Conservation (phyloP, 2,113 vertebrate species). For the Cryptotis parvus region DNA sequence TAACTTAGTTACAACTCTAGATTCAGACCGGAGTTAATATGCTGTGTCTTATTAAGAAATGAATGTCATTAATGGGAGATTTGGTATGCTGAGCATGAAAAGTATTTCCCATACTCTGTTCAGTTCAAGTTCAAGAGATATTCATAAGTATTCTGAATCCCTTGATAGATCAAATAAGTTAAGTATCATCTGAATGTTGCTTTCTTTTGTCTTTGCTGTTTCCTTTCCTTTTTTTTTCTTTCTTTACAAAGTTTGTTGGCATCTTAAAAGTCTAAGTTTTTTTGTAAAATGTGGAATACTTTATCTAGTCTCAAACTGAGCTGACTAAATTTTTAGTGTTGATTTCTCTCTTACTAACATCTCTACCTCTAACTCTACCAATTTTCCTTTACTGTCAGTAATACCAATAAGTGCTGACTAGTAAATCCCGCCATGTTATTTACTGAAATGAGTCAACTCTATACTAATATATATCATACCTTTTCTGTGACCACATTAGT, state of each 20-base stretch:
- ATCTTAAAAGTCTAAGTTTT: background rate
- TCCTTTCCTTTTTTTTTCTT: background rate
- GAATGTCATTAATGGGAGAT: background rate
- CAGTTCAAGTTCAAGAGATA: background rate
- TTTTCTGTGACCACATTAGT: background rate
- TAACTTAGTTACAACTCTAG: background rate
- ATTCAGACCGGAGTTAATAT: slow-evolving; percentile 9
- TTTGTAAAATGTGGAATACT: background rate
- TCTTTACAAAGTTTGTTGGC: background rate
- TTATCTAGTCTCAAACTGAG: background rate
- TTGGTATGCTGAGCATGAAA: background rate
- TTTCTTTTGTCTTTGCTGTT: too few relatives aligned
- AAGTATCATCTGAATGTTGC: background rate
- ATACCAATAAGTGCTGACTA: background rate
- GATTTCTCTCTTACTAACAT: background rate
- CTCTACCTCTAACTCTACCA: background rate
- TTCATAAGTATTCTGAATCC: background rate
- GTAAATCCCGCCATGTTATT: background rate
- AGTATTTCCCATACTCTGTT: background rate
- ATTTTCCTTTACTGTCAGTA: background rate
- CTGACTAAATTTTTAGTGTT: background rate
- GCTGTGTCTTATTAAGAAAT: slow-evolving; percentile 14
- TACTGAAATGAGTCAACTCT: background rate
- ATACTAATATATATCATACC: background rate
- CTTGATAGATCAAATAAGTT: background rate